These are phyloP conservation scores for Sarcophaga caerulescens DNA, from an alignment of 2,888 invertebrate species.

Conservation along the genomic window DNA sequence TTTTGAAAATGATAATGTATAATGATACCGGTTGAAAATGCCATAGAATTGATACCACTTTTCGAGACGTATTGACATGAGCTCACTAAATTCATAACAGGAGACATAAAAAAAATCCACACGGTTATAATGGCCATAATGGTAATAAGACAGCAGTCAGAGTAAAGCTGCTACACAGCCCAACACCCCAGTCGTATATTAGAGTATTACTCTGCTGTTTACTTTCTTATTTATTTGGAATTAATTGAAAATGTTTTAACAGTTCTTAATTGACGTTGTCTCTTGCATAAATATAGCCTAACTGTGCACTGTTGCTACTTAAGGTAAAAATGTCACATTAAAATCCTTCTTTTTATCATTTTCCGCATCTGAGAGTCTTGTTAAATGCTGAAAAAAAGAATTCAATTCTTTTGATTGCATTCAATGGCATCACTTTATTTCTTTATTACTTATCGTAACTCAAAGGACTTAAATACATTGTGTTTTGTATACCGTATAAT, in stretches of 20 bases:
- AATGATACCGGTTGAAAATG: too few relatives aligned
- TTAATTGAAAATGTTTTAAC: too few relatives aligned
- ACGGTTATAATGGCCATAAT: too few relatives aligned
- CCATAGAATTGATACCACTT: too few relatives aligned
- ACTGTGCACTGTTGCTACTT: neutral
- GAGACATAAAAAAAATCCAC: too few relatives aligned
- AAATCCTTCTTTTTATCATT: neutral
- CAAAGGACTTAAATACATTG: slow-evolving; percentile 50
- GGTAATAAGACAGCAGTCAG: too few relatives aligned
- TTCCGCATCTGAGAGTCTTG: neutral
- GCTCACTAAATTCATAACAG: too few relatives aligned
- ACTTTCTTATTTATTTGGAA: too few relatives aligned
- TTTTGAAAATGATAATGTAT: too few relatives aligned
- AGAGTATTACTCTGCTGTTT: neutral
- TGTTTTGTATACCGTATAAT: slow-evolving; percentile 30
- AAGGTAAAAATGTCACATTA: neutral
- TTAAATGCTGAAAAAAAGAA: neutral
- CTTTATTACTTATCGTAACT: slow-evolving; percentile 74
- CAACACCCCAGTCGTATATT: too few relatives aligned
- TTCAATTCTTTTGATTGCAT: slow-evolving; percentile 15
- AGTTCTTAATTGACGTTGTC: neutral
- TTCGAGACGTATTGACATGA: too few relatives aligned
- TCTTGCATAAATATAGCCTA: neutral
- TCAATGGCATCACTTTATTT: slow-evolving; percentile 18
- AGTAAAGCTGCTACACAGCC: too few relatives aligned